Conservation (phyloP, 53 echinoderm and acorn worm genomes). For the Echinarachnius parma region DNA sequence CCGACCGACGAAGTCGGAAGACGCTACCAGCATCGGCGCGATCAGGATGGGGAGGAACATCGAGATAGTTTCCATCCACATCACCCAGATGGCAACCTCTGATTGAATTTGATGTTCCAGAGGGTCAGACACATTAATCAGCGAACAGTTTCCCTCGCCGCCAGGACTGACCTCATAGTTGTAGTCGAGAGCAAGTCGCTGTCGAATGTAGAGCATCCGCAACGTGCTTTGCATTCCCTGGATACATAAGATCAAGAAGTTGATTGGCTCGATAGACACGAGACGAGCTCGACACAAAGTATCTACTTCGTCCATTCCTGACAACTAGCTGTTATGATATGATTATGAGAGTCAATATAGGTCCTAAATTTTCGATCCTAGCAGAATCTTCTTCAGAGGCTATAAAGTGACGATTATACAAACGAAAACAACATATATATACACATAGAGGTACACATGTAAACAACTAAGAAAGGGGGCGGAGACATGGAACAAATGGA, state of each 20-base stretch:
- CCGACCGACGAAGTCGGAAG: constrained; percentile 51
- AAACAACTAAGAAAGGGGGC: no score
- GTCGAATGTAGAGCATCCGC: constrained; percentile 32
- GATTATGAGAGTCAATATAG: no score
- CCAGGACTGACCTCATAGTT: constrained; percentile 27
- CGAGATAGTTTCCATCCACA: constrained; percentile 42
- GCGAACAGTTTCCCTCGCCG: constrained; percentile 13
- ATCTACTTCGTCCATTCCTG: constrained; percentile 11
- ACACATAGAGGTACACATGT: no score
- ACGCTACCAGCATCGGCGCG: constrained; percentile 25
- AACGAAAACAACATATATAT: no score
- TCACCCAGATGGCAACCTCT: constrained; percentile 34
- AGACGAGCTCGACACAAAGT: constrained; percentile 2
- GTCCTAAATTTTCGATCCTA: no score
- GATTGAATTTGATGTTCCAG: constrained; percentile 40
- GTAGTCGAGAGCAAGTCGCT: constrained; percentile 8
- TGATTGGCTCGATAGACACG: constrained; percentile 47
- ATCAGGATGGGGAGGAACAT: constrained; percentile 35
- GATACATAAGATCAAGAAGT: constrained; percentile 41
- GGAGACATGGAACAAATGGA: no score
- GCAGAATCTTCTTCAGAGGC: no score
- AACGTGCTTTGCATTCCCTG: constrained; percentile 52
- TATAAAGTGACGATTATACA: no score
- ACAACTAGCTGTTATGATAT: no score
- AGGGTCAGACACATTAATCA: constrained; percentile 18